Evolutionary conservation across 1,140 invertebrate species (phyloP).

Genomic region (Hycleus phaleratus): DNA sequence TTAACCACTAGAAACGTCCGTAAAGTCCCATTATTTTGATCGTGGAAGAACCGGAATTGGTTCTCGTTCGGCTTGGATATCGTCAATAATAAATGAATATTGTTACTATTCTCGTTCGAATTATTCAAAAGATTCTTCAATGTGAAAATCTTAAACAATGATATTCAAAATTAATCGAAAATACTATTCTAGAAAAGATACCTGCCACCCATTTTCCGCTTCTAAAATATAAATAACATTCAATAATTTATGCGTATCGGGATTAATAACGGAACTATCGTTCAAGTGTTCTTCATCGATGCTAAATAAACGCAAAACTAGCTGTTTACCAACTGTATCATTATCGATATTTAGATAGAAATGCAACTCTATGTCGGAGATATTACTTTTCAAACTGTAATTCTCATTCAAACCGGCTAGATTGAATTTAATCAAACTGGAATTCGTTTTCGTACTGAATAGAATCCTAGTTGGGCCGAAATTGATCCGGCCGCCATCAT

Average conservation of each 20-base stretch:
- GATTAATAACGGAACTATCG: slow-evolving; percentile 26
- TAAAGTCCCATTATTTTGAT: slow-evolving; percentile 23
- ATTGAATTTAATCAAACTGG: slow-evolving; percentile 29
- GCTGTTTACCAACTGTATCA: slow-evolving; percentile 19
- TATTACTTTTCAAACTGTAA: slow-evolving; percentile 2
- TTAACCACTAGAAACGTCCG: slow-evolving; percentile 29
- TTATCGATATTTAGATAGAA: slow-evolving; percentile 29
- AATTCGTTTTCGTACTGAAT: slow-evolving; percentile 1
- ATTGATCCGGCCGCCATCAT: too few species aligned
- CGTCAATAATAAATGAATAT: slow-evolving; percentile 32
- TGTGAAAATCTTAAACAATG: slow-evolving; percentile 30
- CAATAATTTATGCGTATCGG: slow-evolving; percentile 32
- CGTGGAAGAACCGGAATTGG: slow-evolving; percentile 26
- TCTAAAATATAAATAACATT: slow-evolving; percentile 35
- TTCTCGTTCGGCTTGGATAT: slow-evolving; percentile 32
- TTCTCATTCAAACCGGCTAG: slow-evolving; percentile 18
- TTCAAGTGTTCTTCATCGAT: slow-evolving; percentile 21
- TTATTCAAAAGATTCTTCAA: slow-evolving; percentile 33
- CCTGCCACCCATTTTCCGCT: slow-evolving; percentile 33
- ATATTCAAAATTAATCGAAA: neutral
- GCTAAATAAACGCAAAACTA: slow-evolving; percentile 26
- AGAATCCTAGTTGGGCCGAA: neutral
- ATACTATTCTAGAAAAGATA: slow-evolving; percentile 2
- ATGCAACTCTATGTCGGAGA: slow-evolving; percentile 29
- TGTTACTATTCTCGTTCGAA: slow-evolving; percentile 29